A percentile compares a stretch with the other conserved stretches of the same genome.
Evolutionary conservation across 1,140 invertebrate genomes (phyloP).

Genomic region (Lasioglossum albipes): DNA sequence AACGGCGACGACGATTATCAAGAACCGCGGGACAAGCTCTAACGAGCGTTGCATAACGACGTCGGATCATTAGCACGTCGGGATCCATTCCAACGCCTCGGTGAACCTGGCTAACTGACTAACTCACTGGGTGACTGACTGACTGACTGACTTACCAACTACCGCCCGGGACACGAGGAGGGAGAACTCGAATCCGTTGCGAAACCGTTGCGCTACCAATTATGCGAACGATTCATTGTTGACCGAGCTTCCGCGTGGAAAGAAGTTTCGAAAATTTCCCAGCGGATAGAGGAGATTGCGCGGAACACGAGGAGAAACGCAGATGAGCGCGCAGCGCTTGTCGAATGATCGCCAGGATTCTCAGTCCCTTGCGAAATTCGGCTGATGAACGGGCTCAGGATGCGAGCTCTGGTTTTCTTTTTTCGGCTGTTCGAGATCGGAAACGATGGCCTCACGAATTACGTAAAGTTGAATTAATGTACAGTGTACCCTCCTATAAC

Average conservation of each 20-base stretch:
- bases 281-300: slow-evolving; percentile 22
- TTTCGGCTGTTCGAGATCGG: background rate
- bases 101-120: slow-evolving; percentile 36
- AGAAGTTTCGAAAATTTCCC: slow-evolving; percentile 58
- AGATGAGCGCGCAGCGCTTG: background rate
- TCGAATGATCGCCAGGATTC: background rate
- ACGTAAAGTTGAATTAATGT: too few relatives aligned
- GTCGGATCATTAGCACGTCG: slow-evolving; percentile 52
- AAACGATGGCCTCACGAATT: too few relatives aligned
- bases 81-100: slow-evolving; percentile 62
- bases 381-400: background rate
- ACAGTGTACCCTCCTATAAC: too few relatives aligned
- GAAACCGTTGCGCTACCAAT: slow-evolving; percentile 59
- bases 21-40: slow-evolving; percentile 36
- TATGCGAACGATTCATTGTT: slow-evolving; percentile 66
- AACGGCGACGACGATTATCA: background rate
- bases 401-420: background rate
- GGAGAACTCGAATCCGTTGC: slow-evolving; percentile 37
- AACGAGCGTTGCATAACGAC: slow-evolving; percentile 55
- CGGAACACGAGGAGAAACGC: background rate
- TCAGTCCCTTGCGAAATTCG: background rate
- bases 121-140: slow-evolving; percentile 59
- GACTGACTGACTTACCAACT: slow-evolving; percentile 50
- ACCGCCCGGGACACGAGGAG: slow-evolving; percentile 11
- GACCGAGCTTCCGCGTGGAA: slow-evolving; percentile 58